Percentiles rank a stretch among this genome's conserved stretches.
These are phyloP conservation scores for Lasius fuliginosus DNA, from an alignment of 2,888 invertebrate genomes.

Conservation along the genomic window DNA sequence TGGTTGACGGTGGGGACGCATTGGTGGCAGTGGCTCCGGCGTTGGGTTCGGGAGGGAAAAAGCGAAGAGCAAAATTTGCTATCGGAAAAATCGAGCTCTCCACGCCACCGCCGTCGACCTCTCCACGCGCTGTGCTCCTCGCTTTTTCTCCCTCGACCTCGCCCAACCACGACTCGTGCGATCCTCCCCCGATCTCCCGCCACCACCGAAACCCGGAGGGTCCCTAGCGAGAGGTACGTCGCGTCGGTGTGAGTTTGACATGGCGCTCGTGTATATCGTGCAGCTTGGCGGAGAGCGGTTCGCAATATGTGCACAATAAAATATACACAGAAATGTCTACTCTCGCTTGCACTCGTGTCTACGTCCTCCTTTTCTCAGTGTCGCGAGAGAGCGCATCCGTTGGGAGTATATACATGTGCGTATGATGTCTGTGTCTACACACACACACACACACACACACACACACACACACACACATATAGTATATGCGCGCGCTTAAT, in stretches of 20 bases:
- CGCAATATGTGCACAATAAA: constrained; percentile 77
- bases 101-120: constrained; percentile 69
- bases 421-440: background rate
- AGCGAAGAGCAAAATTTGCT: constrained; percentile 82
- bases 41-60: constrained; percentile 67
- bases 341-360: constrained; percentile 29
- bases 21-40: constrained; percentile 58
- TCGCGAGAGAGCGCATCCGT: constrained; percentile 60
- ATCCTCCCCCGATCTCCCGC: constrained; percentile 54
- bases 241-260: constrained; percentile 52
- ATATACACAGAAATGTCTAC: constrained; percentile 77
- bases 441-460: background rate
- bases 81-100: constrained; percentile 84
- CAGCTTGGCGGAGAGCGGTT: constrained; percentile 74
- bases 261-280: constrained; percentile 62
- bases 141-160: constrained; percentile 58
- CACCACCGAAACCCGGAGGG: constrained; percentile 3
- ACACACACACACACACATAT: background rate
- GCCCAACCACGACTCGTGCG: constrained; percentile 65
- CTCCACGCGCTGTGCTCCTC: constrained; percentile 62
- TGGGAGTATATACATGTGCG: constrained; percentile 37
- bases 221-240: constrained; percentile 26
- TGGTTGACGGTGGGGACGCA: constrained; percentile 62
- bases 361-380: constrained; percentile 46
- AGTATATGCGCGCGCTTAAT: background rate